Conservation (phyloP, 1,140 invertebrate genomes). For the Telenomus remus region DNA sequence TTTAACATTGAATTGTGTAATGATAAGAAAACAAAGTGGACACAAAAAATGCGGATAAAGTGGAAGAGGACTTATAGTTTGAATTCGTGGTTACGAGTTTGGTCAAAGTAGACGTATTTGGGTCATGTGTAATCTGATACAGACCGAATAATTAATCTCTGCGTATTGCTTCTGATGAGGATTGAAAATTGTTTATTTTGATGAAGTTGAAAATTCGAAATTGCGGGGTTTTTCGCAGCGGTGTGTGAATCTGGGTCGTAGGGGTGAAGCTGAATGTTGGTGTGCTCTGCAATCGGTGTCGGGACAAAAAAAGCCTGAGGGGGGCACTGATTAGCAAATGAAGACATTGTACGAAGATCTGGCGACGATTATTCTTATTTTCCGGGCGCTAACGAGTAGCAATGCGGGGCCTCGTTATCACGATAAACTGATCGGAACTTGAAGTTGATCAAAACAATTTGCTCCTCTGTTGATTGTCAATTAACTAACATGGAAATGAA, state of each 20-base stretch:
- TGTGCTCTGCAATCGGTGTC: constrained; percentile 3
- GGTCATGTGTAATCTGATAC: constrained; percentile 37
- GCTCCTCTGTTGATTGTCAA: constrained; percentile 70
- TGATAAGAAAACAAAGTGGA: constrained; percentile 26
- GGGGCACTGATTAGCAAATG: constrained; percentile 20
- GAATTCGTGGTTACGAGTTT: no score
- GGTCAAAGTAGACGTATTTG: no score
- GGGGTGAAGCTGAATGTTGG: constrained; percentile 1
- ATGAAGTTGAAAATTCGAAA: neutral
- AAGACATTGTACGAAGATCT: constrained; percentile 33
- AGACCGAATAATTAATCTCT: no score
- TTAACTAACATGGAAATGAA: constrained; percentile 67
- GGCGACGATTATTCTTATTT: constrained; percentile 55
- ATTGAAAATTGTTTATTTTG: constrained; percentile 19
- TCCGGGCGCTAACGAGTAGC: constrained; percentile 52
- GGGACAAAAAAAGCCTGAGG: constrained; percentile 13
- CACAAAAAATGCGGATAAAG: constrained; percentile 2
- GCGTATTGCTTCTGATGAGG: no score
- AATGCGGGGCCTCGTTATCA: constrained; percentile 49
- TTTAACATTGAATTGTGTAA: no score
- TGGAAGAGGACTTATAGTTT: constrained; percentile 1
- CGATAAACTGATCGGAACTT: constrained; percentile 61
- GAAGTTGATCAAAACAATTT: constrained; percentile 74
- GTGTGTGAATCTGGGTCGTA: constrained; percentile 24
- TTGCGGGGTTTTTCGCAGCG: neutral